Evolutionary conservation across 2,888 invertebrate species (phyloP).

Genomic region (Auanema freiburgensis): DNA sequence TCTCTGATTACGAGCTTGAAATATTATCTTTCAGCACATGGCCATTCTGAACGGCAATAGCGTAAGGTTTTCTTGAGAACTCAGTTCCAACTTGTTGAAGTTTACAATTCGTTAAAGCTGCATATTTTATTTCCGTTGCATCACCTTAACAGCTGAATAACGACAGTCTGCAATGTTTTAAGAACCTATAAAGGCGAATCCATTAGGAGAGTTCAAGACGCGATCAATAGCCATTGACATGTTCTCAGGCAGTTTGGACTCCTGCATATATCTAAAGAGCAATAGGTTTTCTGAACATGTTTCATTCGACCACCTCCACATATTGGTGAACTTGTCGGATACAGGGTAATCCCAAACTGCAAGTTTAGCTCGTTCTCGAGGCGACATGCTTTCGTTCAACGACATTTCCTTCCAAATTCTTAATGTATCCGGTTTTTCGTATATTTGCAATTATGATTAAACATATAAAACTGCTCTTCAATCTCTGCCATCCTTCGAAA

Average conservation of each 20-base stretch:
- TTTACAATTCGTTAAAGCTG: conserved; percentile 81
- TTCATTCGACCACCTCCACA: conserved; percentile 80
- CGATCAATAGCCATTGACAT: conserved; percentile 80
- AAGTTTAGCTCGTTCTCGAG: conserved; percentile 85
- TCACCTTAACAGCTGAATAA: conserved; percentile 75
- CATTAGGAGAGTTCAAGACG: conserved; percentile 72
- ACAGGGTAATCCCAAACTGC: conserved; percentile 99
- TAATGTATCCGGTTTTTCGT: conserved; percentile 14
- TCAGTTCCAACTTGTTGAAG: conserved; percentile 89
- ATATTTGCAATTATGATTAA: conserved; percentile 65
- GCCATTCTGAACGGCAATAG: conserved; percentile 87
- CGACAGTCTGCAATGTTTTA: not conserved
- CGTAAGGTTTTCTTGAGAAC: conserved; percentile 94
- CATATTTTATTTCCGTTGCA: conserved; percentile 85
- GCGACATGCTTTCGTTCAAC: conserved; percentile 85
- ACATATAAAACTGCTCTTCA: conserved; percentile 91
- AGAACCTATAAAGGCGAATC: conserved; percentile 83
- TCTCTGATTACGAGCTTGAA: conserved; percentile 44
- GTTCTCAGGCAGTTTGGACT: conserved; percentile 79
- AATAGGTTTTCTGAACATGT: not conserved
- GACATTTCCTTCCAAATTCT: conserved; percentile 99
- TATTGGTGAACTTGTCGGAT: conserved; percentile 95
- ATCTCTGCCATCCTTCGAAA: conserved; percentile 94
- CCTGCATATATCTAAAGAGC: conserved; percentile 62
- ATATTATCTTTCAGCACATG: conserved; percentile 53